A percentile compares a stretch with the other conserved stretches of the same genome.
Conservation (phyloP, 2,113 vertebrate genomes). For the Pitta sordida region DNA sequence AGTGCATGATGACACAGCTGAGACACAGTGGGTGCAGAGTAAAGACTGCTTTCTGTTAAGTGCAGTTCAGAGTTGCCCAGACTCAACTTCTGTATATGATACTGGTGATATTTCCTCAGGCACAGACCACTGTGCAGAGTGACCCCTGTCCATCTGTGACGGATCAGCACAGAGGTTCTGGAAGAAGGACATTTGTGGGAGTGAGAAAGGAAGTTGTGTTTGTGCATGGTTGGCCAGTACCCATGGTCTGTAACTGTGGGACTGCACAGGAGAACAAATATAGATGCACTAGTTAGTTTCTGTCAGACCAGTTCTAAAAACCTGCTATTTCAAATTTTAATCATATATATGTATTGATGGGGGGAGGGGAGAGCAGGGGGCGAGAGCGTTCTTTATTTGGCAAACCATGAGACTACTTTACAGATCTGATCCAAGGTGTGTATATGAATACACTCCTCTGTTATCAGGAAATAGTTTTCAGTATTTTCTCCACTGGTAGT, state of each 20-base stretch:
- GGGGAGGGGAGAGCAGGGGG: too few relatives aligned
- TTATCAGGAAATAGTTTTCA: neutral
- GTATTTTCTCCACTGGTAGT: neutral
- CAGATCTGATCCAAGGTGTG: neutral
- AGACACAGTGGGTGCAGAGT: rapidly evolving
- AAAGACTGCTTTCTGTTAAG: neutral
- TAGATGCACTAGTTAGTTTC: neutral
- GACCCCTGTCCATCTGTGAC: neutral
- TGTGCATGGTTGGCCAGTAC: neutral
- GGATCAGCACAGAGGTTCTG: neutral
- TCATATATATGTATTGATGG: neutral
- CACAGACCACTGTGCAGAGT: neutral
- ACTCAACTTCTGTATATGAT: neutral
- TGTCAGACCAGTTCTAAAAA: neutral
- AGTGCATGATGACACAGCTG: neutral
- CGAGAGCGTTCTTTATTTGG: neutral
- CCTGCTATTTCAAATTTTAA: neutral
- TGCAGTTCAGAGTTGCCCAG: neutral
- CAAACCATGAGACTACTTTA: neutral
- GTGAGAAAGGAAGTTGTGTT: neutral
- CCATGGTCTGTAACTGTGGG: rapidly evolving
- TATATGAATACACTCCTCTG: neutral
- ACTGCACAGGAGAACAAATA: neutral
- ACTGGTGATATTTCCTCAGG: neutral
- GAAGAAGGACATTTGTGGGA: rapidly evolving